Conservation (phyloP, 2,888 invertebrate genomes). For the Mechanitis messenoides region DNA sequence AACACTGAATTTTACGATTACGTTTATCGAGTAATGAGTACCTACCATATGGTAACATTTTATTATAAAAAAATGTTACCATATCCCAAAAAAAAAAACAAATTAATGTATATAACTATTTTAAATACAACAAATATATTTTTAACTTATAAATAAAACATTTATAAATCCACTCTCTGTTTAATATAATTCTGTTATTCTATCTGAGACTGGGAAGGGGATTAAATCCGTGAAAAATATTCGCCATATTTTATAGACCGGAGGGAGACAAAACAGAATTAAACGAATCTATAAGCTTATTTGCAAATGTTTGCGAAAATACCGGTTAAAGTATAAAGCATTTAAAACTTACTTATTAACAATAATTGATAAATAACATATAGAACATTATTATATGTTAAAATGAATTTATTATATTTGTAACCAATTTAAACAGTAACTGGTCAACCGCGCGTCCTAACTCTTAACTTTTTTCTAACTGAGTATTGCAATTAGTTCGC, state of each 20-base stretch:
- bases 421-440: too few relatives aligned
- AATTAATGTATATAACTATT: background rate
- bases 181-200: constrained; percentile 24
- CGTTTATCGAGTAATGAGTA: too few relatives aligned
- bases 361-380: too few relatives aligned
- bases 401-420: too few relatives aligned
- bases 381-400: too few relatives aligned
- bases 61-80: too few relatives aligned
- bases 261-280: constrained; percentile 32
- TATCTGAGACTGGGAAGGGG: constrained; percentile 39
- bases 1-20: too few relatives aligned
- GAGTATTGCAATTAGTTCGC: too few relatives aligned
- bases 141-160: background rate
- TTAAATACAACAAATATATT: background rate
- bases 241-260: constrained; percentile 51
- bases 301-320: constrained; percentile 34
- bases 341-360: background rate
- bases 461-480: too few relatives aligned
- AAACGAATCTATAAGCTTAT: constrained; percentile 44
- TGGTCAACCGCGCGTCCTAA: too few relatives aligned
- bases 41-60: too few relatives aligned
- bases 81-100: too few relatives aligned
- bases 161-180: background rate
- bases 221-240: constrained; percentile 59
- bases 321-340: background rate